A percentile compares a stretch with the other conserved stretches of the same genome.
These are phyloP conservation scores for Argyra leucocephala DNA, from an alignment of 2,888 invertebrate genomes.

Conservation along the genomic window DNA sequence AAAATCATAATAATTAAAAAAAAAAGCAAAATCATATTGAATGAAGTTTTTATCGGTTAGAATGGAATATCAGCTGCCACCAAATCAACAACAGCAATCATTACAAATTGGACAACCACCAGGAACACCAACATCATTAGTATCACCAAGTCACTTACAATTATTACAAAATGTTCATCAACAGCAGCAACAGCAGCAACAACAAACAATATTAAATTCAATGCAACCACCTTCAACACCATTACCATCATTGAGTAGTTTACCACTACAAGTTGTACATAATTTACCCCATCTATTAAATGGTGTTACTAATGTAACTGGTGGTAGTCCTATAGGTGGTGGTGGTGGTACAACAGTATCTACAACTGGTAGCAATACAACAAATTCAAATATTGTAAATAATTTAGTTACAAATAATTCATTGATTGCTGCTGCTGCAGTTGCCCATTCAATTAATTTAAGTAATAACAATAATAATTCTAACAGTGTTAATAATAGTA, in stretches of 20 bases:
- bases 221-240: constrained; percentile 32
- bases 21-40: constrained; percentile 13
- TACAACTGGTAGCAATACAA: constrained; percentile 15
- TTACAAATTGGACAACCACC: constrained; percentile 32
- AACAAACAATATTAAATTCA: constrained; percentile 36
- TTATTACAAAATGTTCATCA: constrained; percentile 25
- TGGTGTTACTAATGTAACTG: constrained; percentile 23
- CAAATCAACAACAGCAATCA: constrained; percentile 35
- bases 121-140: constrained; percentile 20
- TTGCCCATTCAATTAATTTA: constrained; percentile 17
- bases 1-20: background rate
- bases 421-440: constrained; percentile 16
- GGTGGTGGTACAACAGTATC: constrained; percentile 13
- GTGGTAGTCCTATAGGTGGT: constrained; percentile 14
- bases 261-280: constrained; percentile 42
- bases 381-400: constrained; percentile 19
- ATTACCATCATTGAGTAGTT: constrained; percentile 38
- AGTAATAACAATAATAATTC: constrained; percentile 17
- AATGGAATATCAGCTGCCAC: constrained; percentile 45
- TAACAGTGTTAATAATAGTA: constrained; percentile 23
- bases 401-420: constrained; percentile 23
- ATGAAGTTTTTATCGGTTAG: constrained; percentile 34
- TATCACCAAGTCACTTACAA: constrained; percentile 19
- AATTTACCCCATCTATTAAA: constrained; percentile 39
- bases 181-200: constrained; percentile 33